Percentiles rank a stretch among this genome's conserved stretches.
These are phyloP conservation scores for Acanthiza pusilla DNA, from an alignment of 2,797 vertebrate species.

Conservation along the genomic window DNA sequence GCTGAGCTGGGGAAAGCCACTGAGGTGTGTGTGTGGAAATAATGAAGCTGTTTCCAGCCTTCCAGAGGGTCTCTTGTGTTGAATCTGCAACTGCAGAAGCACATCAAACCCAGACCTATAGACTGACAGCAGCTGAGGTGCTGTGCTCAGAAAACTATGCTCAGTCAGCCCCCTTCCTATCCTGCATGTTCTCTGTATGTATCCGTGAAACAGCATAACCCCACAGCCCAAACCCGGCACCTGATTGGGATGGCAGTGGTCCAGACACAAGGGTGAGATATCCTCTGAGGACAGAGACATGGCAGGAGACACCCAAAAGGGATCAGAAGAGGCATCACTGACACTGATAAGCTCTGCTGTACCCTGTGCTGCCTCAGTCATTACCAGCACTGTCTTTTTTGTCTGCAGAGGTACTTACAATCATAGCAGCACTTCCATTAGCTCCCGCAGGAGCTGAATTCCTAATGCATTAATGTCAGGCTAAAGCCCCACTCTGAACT, in stretches of 20 bases:
- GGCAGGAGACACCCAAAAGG: background rate
- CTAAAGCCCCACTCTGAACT: background rate
- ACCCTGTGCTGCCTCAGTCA: background rate
- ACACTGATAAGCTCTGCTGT: background rate
- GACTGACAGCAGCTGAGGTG: background rate
- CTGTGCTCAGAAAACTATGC: background rate
- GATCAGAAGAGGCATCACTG: background rate
- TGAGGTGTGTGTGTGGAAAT: background rate
- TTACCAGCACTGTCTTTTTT: background rate
- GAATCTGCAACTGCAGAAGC: background rate
- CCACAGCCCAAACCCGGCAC: accelerated
- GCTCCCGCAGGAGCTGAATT: background rate
- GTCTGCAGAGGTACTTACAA: background rate
- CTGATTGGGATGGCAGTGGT: background rate
- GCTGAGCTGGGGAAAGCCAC: background rate
- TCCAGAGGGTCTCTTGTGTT: background rate
- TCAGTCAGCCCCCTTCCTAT: background rate
- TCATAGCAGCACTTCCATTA: background rate
- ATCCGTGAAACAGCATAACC: background rate
- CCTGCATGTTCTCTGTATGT: accelerated
- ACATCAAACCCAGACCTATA: background rate
- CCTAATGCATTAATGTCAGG: background rate
- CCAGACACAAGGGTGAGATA: background rate
- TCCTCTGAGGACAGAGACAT: background rate
- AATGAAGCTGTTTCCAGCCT: background rate